phyloP scores from a whole-genome alignment of 2,888 invertebrate genomes.

The Caenorhabditis zanzibari region DNA sequence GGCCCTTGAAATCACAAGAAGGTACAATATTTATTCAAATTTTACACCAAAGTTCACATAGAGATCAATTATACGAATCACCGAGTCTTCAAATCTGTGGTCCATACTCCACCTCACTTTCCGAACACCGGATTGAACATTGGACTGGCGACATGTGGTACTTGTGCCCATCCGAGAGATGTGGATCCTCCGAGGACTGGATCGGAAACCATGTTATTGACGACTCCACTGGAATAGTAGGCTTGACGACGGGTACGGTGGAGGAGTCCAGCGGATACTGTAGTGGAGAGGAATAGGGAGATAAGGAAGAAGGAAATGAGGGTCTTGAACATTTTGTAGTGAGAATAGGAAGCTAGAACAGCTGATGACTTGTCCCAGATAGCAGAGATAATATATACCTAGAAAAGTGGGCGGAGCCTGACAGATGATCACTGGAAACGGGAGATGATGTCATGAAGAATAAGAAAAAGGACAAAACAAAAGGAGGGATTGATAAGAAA shows the following conservation, averaged over 20 bases:
- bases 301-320: background rate
- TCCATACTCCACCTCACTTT: background rate
- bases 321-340: background rate
- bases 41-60: no score
- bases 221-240: conserved; percentile 12
- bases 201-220: conserved; percentile 35
- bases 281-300: background rate
- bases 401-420: no score
- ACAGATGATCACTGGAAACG: no score
- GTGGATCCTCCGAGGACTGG: conserved; percentile 34
- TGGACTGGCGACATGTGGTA: conserved; percentile 59
- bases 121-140: conserved; percentile 65
- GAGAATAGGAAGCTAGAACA: background rate
- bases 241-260: conserved; percentile 9
- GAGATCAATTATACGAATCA: no score
- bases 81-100: no score
- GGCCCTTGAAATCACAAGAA: no score
- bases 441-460: no score
- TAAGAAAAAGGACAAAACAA: no score
- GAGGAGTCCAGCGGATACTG: conserved; percentile 3
- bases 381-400: no score
- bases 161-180: conserved; percentile 60
- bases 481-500: no score
- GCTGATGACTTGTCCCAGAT: no score
- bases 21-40: no score